phyloP scores from a whole-genome alignment of 2,113 vertebrate species.

The Motacilla tschutschensis region DNA sequence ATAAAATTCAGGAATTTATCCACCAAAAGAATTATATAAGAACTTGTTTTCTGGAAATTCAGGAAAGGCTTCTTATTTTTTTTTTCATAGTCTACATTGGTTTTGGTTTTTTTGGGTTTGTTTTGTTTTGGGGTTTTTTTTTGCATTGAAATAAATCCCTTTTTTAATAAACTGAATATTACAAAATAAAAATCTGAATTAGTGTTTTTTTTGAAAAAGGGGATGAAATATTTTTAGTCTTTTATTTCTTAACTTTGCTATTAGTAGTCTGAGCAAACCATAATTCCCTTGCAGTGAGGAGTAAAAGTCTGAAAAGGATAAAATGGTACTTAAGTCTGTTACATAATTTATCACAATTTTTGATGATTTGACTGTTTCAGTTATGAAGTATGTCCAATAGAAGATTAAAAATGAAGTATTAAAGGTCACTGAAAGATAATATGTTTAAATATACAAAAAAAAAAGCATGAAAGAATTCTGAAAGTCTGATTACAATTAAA shows the following conservation, averaged over 20 bases:
- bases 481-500: background rate
- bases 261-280: background rate
- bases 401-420: background rate
- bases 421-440: background rate
- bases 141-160: background rate
- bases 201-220: background rate
- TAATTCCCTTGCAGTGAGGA: background rate
- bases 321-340: background rate
- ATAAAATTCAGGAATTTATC: background rate
- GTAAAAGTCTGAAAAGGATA: background rate
- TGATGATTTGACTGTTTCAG: background rate
- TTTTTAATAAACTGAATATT: background rate
- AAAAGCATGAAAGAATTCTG: background rate
- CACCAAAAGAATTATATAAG: background rate
- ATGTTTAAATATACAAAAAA: background rate
- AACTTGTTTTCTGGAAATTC: background rate
- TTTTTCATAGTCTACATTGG: background rate
- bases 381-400: background rate
- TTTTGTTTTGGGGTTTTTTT: background rate
- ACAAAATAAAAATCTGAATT: background rate
- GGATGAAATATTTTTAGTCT: background rate
- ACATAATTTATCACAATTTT: background rate
- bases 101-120: background rate
- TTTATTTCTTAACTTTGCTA: background rate
- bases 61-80: background rate